Evolutionary conservation across 2,888 invertebrate genomes (phyloP).

Genomic region (Brachylomia viminalis): DNA sequence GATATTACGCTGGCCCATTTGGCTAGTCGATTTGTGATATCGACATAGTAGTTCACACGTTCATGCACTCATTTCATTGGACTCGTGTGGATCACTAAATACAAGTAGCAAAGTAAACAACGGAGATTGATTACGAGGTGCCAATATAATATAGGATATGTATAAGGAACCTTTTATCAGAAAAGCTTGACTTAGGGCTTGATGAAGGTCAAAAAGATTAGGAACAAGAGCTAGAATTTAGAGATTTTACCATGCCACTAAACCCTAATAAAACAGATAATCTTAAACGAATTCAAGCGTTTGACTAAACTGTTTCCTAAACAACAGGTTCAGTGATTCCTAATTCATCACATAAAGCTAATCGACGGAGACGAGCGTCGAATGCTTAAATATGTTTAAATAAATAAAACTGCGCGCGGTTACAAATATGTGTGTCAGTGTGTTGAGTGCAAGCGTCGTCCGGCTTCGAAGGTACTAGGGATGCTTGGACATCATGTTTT

Average conservation of each 20-base stretch:
- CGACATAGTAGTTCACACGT: constrained; percentile 16
- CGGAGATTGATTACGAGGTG: not conserved
- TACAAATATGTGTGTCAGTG: constrained; percentile 86
- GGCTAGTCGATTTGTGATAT: constrained; percentile 15
- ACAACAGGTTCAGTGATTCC: constrained; percentile 48
- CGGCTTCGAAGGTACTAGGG: constrained; percentile 70
- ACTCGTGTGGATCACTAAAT: not conserved
- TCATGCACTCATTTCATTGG: constrained; percentile 2
- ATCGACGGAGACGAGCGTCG: constrained; percentile 71
- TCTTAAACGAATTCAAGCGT: not conserved
- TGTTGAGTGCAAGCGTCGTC: constrained; percentile 76
- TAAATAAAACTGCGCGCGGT: constrained; percentile 82
- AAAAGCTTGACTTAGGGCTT: not conserved
- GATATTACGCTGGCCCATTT: constrained; percentile 34
- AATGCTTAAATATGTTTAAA: constrained; percentile 83
- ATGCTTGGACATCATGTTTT: constrained; percentile 42
- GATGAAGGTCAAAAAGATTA: constrained; percentile 3
- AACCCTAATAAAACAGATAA: constrained; percentile 17
- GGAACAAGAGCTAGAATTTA: not conserved
- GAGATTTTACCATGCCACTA: not conserved
- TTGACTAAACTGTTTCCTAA: constrained; percentile 32
- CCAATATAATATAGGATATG: not conserved
- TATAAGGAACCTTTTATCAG: not conserved
- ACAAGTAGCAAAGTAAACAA: not conserved
- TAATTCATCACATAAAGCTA: constrained; percentile 71